phyloP scores from a whole-genome alignment of 2,888 invertebrate species.

The Strigamia transsilvanica region DNA sequence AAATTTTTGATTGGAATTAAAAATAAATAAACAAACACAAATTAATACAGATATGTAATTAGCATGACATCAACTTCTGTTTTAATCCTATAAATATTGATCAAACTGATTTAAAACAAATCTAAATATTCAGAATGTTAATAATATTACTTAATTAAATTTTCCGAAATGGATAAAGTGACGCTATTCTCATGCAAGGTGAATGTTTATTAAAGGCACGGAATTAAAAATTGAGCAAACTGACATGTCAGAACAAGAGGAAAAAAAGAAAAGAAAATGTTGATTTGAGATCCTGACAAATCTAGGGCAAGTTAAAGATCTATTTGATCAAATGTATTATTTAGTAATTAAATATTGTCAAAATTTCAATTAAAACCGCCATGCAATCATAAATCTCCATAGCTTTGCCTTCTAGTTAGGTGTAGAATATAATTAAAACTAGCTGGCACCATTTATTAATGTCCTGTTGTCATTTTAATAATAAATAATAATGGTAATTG shows the following conservation, averaged over 20 bases:
- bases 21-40: background rate
- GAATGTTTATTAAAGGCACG: conserved; percentile 31
- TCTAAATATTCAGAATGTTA: background rate
- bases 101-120: background rate
- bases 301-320: background rate
- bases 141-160: background rate
- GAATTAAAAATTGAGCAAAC: conserved; percentile 36
- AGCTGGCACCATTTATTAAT: background rate
- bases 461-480: conserved; percentile 4
- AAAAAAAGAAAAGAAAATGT: background rate
- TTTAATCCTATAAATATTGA: too few relatives aligned
- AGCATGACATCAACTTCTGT: too few relatives aligned
- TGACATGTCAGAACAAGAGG: background rate
- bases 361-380: background rate
- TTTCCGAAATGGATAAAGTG: background rate
- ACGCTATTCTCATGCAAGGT: conserved; percentile 19
- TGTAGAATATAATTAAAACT: conserved; percentile 1
- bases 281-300: background rate
- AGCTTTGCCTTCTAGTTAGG: background rate
- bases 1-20: background rate
- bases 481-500: background rate
- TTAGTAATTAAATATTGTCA: background rate
- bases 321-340: background rate
- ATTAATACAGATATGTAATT: too few relatives aligned
- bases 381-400: background rate